Conservation (phyloP, 2,797 vertebrate species). For the Natrix natrix region DNA sequence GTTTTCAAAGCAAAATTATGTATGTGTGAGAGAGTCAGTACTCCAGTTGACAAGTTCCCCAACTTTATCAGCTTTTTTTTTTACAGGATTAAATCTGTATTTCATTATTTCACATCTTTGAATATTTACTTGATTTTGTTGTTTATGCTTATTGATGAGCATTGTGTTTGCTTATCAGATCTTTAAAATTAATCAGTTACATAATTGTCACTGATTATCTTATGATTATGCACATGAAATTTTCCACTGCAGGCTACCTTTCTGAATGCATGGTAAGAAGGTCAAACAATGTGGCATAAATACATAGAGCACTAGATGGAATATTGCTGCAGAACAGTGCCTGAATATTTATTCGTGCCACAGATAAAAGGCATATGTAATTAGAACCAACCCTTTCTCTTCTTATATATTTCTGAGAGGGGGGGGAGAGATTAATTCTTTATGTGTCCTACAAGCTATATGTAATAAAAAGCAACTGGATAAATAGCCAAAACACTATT, state of each 20-base stretch:
- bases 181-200: conserved; percentile 5
- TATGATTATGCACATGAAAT: neutral
- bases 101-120: neutral
- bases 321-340: neutral
- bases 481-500: neutral
- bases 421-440: neutral
- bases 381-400: neutral
- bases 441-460: neutral
- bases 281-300: neutral
- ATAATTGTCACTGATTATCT: neutral
- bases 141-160: neutral
- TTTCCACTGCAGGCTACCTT: neutral
- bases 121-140: neutral
- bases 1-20: neutral
- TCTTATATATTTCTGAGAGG: neutral
- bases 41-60: neutral
- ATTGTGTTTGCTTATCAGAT: neutral
- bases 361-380: neutral
- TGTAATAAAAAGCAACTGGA: neutral
- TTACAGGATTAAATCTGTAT: neutral
- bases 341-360: neutral
- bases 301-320: neutral
- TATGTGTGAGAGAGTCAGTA: neutral
- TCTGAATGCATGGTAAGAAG: conserved; percentile 5
- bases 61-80: neutral